These are phyloP conservation scores for Pissodes strobi DNA, from an alignment of 1,140 invertebrate genomes.

Conservation along the genomic window DNA sequence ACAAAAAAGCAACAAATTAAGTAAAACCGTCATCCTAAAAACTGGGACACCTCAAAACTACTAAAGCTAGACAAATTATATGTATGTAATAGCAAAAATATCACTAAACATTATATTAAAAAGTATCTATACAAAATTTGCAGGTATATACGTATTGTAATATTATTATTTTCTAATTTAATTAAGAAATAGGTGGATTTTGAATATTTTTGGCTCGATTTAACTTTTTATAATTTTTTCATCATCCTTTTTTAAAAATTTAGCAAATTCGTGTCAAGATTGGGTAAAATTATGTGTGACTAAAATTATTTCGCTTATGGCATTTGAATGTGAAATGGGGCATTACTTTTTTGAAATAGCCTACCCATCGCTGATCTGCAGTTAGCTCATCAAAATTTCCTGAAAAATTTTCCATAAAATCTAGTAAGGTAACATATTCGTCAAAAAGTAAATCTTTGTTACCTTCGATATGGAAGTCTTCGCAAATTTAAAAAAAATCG, in stretches of 20 bases:
- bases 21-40: not conserved
- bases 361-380: not conserved
- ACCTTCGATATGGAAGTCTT: not conserved
- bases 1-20: no score
- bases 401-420: no score
- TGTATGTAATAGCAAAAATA: not conserved
- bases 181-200: no score
- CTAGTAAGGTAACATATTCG: no score
- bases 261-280: not conserved
- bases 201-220: not conserved
- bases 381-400: no score
- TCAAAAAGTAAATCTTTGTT: not conserved
- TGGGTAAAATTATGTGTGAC: not conserved
- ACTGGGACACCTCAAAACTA: not conserved
- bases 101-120: no score
- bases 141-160: no score
- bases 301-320: not conserved
- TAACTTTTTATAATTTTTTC: no score
- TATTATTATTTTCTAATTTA: no score
- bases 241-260: no score
- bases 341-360: not conserved
- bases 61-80: no score
- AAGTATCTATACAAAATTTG: no score
- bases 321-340: not conserved
- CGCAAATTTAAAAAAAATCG: conserved; percentile 19